Evolutionary conservation across 35 echinoderm and acorn worm species (phyloP).

Genomic region (Acanthaster planci): DNA sequence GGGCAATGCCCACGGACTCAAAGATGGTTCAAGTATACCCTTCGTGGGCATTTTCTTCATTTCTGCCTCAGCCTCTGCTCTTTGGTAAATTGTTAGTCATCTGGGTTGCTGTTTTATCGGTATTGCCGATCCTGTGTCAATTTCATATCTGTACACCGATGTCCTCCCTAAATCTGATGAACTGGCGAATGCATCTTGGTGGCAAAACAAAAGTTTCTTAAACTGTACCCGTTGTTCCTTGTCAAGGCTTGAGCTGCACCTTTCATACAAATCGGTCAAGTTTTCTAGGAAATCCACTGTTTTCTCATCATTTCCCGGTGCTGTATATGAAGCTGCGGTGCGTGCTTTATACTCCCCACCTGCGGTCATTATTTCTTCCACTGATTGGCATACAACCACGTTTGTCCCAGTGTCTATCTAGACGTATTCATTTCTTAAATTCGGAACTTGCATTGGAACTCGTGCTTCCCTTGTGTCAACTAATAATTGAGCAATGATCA

Average conservation of each 20-base stretch:
- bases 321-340: neutral
- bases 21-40: conserved; percentile 41
- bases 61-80: conserved; percentile 3
- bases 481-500: neutral
- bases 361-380: neutral
- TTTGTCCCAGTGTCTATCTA: neutral
- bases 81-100: conserved; percentile 17
- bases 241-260: neutral
- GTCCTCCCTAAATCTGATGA: conserved; percentile 26
- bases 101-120: conserved; percentile 49
- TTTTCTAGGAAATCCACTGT: neutral
- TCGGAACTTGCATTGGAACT: neutral
- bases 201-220: neutral
- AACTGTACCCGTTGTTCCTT: neutral
- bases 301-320: neutral
- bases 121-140: neutral
- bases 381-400: neutral
- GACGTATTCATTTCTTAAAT: neutral
- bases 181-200: neutral
- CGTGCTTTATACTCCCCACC: neutral
- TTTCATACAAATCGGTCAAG: neutral
- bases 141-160: conserved; percentile 27
- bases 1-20: conserved; percentile 55
- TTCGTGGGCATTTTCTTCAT: conserved; percentile 8
- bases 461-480: neutral